Percentiles rank a stretch among this genome's conserved stretches.
phyloP scores from a whole-genome alignment of 2,113 vertebrate genomes.

The Sprattus sprattus region DNA sequence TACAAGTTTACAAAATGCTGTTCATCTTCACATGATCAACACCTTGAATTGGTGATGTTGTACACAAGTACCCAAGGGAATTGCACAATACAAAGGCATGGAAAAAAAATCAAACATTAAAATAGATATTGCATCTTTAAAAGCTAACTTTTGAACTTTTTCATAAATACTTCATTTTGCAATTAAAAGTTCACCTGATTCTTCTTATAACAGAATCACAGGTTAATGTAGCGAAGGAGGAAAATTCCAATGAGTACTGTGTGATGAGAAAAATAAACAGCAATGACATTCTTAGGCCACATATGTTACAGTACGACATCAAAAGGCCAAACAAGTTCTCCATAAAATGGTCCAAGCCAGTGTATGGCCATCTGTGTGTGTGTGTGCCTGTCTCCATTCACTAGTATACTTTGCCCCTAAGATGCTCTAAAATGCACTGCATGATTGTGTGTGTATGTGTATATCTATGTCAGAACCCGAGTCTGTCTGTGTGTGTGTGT shows the following conservation, averaged over 20 bases:
- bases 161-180: conserved; percentile 70
- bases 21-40: conserved; percentile 60
- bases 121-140: conserved; percentile 71
- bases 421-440: conserved; percentile 27
- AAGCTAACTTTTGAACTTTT: conserved; percentile 60
- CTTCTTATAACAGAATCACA: conserved; percentile 73
- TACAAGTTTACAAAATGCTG: conserved; percentile 54
- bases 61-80: conserved; percentile 65
- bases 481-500: conserved; percentile 16
- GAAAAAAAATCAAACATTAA: conserved; percentile 64
- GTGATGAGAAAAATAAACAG: conserved; percentile 51
- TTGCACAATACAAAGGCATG: conserved; percentile 74
- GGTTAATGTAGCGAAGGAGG: conserved; percentile 61
- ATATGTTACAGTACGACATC: conserved; percentile 65
- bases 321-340: conserved; percentile 61
- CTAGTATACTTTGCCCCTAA: neutral
- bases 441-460: conserved; percentile 24
- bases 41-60: conserved; percentile 53
- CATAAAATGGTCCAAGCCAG: conserved; percentile 36
- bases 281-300: conserved; percentile 70
- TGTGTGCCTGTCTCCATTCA: conserved; percentile 22
- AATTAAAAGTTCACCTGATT: conserved; percentile 59
- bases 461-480: neutral
- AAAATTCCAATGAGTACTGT: conserved; percentile 49
- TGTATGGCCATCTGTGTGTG: conserved; percentile 20